Conservation (phyloP, 1,140 invertebrate species). For the Bradynema listronoti region DNA sequence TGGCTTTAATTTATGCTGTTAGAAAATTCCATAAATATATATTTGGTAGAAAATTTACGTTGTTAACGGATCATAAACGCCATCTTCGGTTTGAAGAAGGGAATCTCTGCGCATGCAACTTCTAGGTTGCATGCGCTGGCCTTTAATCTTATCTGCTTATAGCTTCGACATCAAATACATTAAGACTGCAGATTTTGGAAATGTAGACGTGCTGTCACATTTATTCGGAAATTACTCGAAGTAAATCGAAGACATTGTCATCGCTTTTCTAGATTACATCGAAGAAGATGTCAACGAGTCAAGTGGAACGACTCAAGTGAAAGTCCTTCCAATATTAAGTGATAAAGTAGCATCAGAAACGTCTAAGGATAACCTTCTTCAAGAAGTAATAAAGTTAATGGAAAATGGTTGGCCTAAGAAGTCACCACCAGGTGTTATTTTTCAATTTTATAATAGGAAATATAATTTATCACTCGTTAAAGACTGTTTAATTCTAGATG, state of each 20-base stretch:
- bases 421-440: no score
- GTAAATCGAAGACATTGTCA: constrained; percentile 13
- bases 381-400: neutral
- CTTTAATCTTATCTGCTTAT: constrained; percentile 13
- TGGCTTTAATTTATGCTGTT: constrained; percentile 16
- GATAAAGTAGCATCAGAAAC: neutral
- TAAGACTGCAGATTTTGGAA: constrained; percentile 13
- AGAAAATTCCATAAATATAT: constrained; percentile 19
- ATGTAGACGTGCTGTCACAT: constrained; percentile 15
- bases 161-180: constrained; percentile 18
- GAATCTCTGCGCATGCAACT: constrained; percentile 13
- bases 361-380: neutral
- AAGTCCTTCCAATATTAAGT: neutral
- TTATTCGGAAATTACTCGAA: constrained; percentile 5
- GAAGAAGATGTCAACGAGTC: constrained; percentile 5
- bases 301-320: neutral
- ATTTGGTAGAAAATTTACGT: constrained; percentile 13
- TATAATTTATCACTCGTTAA: no score
- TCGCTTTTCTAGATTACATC: constrained; percentile 11
- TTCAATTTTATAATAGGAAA: no score
- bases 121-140: constrained; percentile 12
- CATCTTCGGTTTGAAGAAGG: constrained; percentile 19
- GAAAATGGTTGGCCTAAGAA: neutral
- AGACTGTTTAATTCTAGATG: constrained; percentile 40
- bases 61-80: constrained; percentile 18